These are phyloP conservation scores for Limnothrissa miodon DNA, from an alignment of 2,113 vertebrate species.

Conservation along the genomic window DNA sequence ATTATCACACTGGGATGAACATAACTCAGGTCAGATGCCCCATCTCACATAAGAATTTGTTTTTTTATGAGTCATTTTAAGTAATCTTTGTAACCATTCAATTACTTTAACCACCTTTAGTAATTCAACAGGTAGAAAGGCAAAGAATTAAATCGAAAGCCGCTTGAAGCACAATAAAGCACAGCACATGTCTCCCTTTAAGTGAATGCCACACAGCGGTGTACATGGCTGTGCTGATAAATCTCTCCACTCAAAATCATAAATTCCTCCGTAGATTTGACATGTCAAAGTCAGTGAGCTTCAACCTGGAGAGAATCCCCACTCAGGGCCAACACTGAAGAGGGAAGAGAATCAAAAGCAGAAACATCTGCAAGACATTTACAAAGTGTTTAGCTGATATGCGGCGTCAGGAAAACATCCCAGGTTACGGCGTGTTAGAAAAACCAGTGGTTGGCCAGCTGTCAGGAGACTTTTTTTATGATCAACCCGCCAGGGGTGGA, in stretches of 20 bases:
- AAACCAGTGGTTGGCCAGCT: slow-evolving; percentile 58
- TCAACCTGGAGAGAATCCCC: slow-evolving; percentile 50
- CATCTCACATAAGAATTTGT: too few species aligned
- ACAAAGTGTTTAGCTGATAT: slow-evolving; percentile 57
- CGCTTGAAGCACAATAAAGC: not conserved
- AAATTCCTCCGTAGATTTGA: slow-evolving; percentile 64
- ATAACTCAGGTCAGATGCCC: too few species aligned
- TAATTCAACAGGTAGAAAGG: not conserved
- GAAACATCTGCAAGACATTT: slow-evolving; percentile 71
- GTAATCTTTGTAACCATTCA: too few species aligned
- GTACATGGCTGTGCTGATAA: slow-evolving; percentile 21
- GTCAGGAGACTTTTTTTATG: slow-evolving; percentile 63
- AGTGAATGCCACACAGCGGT: slow-evolving; percentile 6
- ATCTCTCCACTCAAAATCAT: slow-evolving; percentile 57
- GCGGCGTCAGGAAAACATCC: slow-evolving; percentile 65
- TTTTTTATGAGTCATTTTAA: too few species aligned
- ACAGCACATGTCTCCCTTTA: not conserved
- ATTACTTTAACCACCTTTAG: not conserved
- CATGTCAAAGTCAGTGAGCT: slow-evolving; percentile 54
- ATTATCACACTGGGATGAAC: too few species aligned
- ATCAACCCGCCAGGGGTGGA: slow-evolving; percentile 37
- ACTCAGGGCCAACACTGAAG: slow-evolving; percentile 48
- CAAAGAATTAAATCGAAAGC: not conserved
- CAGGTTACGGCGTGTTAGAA: slow-evolving; percentile 56
- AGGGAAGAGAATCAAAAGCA: slow-evolving; percentile 16